These are phyloP conservation scores for Acanthis flammea DNA, from an alignment of 2,797 vertebrate species.

Conservation along the genomic window DNA sequence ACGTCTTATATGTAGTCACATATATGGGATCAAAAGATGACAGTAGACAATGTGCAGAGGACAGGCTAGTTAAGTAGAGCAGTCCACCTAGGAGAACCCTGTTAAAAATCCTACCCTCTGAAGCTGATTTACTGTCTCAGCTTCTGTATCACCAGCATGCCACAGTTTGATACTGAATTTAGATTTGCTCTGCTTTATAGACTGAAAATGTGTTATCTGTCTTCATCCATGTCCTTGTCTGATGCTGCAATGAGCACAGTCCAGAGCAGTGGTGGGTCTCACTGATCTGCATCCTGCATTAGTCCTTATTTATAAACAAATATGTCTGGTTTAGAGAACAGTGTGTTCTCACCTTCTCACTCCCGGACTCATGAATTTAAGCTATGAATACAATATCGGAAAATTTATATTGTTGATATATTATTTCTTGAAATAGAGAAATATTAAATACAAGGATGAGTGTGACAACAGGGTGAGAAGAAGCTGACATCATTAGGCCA, in stretches of 20 bases:
- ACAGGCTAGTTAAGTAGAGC: background rate
- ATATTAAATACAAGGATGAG: background rate
- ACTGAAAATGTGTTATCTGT: background rate
- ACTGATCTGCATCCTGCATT: background rate
- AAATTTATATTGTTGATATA: background rate
- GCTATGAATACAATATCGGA: background rate
- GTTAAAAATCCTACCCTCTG: background rate
- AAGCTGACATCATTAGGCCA: background rate
- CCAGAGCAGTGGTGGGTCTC: background rate
- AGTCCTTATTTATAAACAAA: background rate
- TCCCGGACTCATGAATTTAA: background rate
- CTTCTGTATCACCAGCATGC: background rate
- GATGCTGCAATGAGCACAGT: background rate
- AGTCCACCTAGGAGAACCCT: background rate
- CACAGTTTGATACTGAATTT: background rate
- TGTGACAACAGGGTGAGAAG: background rate
- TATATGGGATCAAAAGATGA: background rate
- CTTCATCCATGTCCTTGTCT: background rate
- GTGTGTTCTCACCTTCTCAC: background rate
- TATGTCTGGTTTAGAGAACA: background rate
- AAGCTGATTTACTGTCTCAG: background rate
- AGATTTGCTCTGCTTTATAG: background rate
- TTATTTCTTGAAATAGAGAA: background rate
- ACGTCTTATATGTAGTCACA: background rate
- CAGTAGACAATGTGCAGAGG: fast-evolving